phyloP scores from a whole-genome alignment of 2,888 invertebrate genomes.

The Tachina fera region DNA sequence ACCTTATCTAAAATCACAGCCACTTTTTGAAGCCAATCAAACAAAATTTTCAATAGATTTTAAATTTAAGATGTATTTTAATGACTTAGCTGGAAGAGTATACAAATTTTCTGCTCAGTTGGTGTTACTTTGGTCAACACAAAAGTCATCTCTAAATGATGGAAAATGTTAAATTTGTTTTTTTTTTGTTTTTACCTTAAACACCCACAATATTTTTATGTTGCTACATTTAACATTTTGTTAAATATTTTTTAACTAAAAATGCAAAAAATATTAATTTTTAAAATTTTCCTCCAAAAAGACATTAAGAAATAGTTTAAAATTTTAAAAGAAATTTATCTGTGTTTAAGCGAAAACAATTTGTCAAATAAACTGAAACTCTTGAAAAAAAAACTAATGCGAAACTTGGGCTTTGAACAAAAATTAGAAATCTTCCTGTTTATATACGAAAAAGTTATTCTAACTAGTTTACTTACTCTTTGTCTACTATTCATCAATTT shows the following conservation, averaged over 20 bases:
- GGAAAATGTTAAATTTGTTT: slow-evolving; percentile 30
- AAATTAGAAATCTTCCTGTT: not conserved
- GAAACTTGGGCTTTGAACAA: not conserved
- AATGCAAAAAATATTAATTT: slow-evolving; percentile 5
- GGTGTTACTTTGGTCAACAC: slow-evolving; percentile 11
- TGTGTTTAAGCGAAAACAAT: slow-evolving; percentile 21
- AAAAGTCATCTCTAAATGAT: slow-evolving; percentile 29
- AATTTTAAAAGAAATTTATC: slow-evolving; percentile 53
- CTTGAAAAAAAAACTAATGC: not conserved
- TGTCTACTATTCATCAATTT: not conserved
- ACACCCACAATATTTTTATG: slow-evolving; percentile 55
- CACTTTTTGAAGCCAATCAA: too few relatives aligned
- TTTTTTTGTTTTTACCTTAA: slow-evolving; percentile 41
- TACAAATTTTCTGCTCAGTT: not conserved
- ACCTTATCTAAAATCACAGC: too few relatives aligned
- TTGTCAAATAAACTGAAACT: slow-evolving; percentile 18
- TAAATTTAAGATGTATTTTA: too few relatives aligned
- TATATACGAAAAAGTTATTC: not conserved
- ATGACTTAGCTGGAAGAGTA: too few relatives aligned
- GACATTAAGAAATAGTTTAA: slow-evolving; percentile 33
- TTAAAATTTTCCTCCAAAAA: not conserved
- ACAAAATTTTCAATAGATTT: too few relatives aligned
- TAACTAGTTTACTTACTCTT: slow-evolving; percentile 2
- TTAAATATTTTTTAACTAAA: slow-evolving; percentile 35
- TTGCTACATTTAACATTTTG: slow-evolving; percentile 57